Evolutionary conservation across 2,888 invertebrate species (phyloP).

Genomic region (Chalcis sispes): DNA sequence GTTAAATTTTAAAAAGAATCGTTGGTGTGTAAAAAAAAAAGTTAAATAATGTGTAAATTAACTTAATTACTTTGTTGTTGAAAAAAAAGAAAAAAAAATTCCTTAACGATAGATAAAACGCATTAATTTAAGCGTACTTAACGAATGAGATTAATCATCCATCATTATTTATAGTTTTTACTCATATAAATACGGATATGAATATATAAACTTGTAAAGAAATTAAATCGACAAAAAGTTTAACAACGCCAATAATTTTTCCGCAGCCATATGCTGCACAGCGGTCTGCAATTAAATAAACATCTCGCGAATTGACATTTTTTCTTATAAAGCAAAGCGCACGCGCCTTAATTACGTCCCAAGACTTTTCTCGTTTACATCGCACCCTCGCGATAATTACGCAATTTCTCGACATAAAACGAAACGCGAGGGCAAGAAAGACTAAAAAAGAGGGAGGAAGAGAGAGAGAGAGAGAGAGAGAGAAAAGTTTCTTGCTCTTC

Average conservation of each 20-base stretch:
- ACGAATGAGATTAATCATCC: conserved; percentile 20
- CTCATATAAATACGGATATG: no score
- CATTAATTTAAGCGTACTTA: not conserved
- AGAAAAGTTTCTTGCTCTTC: no score
- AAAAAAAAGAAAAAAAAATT: not conserved
- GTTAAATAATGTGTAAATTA: not conserved
- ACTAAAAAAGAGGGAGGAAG: no score
- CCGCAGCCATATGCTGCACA: not conserved
- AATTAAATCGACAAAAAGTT: no score
- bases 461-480: not conserved
- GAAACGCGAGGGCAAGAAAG: not conserved
- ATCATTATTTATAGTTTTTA: conserved; percentile 8
- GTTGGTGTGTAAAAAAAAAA: not conserved
- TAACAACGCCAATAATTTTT: not conserved
- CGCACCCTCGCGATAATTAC: not conserved
- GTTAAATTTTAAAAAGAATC: no score
- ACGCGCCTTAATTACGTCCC: not conserved
- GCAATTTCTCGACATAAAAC: not conserved
- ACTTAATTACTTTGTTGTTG: not conserved
- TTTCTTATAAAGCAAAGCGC: no score
- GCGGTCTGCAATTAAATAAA: no score
- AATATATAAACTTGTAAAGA: no score
- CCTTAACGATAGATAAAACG: not conserved
- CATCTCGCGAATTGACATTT: not conserved
- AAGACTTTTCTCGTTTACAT: conserved; percentile 4